Evolutionary conservation across 1,140 invertebrate genomes (phyloP).

Genomic region (Schlechtendalia chinensis): DNA sequence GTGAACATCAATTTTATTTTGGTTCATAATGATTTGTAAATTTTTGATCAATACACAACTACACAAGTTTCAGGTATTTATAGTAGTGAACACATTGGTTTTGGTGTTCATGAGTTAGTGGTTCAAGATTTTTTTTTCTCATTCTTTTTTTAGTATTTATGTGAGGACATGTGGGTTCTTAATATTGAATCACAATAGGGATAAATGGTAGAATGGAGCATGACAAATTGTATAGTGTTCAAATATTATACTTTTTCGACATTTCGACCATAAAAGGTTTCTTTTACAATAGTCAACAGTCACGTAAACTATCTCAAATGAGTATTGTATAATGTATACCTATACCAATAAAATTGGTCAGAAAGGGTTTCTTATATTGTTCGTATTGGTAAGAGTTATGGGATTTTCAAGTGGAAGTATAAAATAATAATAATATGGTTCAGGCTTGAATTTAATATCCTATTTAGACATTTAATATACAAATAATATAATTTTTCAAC

Average conservation of each 20-base stretch:
- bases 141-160: background rate
- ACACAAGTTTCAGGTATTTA: background rate
- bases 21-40: background rate
- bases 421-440: background rate
- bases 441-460: no score
- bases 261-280: background rate
- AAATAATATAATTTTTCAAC: no score
- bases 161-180: background rate
- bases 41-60: background rate
- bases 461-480: no score
- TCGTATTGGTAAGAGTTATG: background rate
- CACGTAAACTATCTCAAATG: background rate
- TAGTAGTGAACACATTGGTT: background rate
- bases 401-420: background rate
- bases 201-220: background rate
- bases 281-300: background rate
- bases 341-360: conserved; percentile 8
- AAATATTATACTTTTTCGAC: background rate
- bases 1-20: background rate
- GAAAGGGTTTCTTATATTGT: background rate
- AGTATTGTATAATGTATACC: background rate
- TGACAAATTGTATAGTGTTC: conserved; percentile 35
- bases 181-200: background rate
- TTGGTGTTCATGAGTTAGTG: background rate
- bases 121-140: background rate